Evolutionary conservation across 1,140 invertebrate species (phyloP), one percentile per base, ranked within the genome.

Genomic region (Parapsyche elsis): DNA sequence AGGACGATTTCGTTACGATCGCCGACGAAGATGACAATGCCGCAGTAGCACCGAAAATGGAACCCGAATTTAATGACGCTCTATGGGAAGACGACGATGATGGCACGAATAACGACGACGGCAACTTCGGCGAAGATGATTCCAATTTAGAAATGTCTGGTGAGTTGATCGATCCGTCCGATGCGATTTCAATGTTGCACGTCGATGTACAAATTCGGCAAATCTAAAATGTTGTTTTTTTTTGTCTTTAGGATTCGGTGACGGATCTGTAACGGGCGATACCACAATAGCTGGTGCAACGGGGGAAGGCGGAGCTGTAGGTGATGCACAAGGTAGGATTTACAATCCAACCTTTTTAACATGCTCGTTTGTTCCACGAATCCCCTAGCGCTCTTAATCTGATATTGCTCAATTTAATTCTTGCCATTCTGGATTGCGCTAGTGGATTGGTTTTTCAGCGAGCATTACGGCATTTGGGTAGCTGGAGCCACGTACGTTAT

Each of bases 251-350:
- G 88, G 88, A 26, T 90, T 90, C 85, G 88, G 89, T 85, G 88
- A 90, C 86, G 88, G 88, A 76, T 89, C 88, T 49, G 84, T 88
- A 49, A 88, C 88, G 82, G 88, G 88, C 59, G 88, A 90, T 86
- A 88, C 88, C 79, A 88, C 87, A 84, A 85, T 90, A 80, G 86
- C 87, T 86, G 87, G 86, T 30, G 81, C 81, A 83, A 85, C 86
- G 76, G 88, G 87, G 64, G 88, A 90, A 87, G 64, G 64, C 73
- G 88, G 88, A 59, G 88, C 88, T 84, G 88, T 90, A 82, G 88
- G 88, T 82, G 88, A 90, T 85, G 88, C 88, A 87, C 88, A 89
- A 89, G 88, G 88, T 89, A 89, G 88, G 88, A 89, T 89, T 86
- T 79, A 84, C 83, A 84, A 83, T 83, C 82, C 78, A 77, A 77